A percentile compares a stretch with the other conserved stretches of the same genome.
Evolutionary conservation across 2,113 vertebrate genomes (phyloP).

Genomic region (Daubentonia madagascariensis): DNA sequence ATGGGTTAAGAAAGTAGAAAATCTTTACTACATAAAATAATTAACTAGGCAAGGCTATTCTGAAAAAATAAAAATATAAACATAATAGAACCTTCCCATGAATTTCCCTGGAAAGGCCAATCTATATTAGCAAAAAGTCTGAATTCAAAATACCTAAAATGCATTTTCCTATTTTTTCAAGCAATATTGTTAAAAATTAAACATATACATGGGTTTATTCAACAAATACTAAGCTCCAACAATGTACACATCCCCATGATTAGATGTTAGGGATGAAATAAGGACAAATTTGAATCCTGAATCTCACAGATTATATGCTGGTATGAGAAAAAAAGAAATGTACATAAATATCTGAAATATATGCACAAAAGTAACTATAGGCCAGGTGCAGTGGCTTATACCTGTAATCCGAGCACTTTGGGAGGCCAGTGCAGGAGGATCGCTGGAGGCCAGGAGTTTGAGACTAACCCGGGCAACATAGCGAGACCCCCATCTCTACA

Average conservation of each 20-base stretch:
- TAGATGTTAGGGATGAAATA: neutral
- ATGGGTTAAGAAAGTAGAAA: neutral
- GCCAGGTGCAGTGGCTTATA: too few relatives aligned
- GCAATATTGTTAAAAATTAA: neutral
- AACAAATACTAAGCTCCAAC: neutral
- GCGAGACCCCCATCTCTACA: too few relatives aligned
- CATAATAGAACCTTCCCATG: neutral
- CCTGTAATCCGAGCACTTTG: too few relatives aligned
- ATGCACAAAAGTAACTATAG: neutral
- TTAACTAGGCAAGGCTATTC: neutral
- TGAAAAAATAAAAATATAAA: conserved; percentile 8
- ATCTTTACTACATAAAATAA: neutral
- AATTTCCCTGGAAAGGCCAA: neutral
- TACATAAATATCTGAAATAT: neutral
- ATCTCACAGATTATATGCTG: neutral
- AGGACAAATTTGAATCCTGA: neutral
- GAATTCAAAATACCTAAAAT: conserved; percentile 14
- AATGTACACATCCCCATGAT: neutral
- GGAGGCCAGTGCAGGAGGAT: too few relatives aligned
- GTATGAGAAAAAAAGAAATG: neutral
- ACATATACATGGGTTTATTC: neutral
- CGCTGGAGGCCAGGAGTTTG: too few relatives aligned
- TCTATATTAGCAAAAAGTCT: neutral
- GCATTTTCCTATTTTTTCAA: neutral
- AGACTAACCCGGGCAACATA: too few relatives aligned